These are phyloP conservation scores for Gonioctena quinquepunctata DNA, from an alignment of 1,140 invertebrate species.

Conservation along the genomic window DNA sequence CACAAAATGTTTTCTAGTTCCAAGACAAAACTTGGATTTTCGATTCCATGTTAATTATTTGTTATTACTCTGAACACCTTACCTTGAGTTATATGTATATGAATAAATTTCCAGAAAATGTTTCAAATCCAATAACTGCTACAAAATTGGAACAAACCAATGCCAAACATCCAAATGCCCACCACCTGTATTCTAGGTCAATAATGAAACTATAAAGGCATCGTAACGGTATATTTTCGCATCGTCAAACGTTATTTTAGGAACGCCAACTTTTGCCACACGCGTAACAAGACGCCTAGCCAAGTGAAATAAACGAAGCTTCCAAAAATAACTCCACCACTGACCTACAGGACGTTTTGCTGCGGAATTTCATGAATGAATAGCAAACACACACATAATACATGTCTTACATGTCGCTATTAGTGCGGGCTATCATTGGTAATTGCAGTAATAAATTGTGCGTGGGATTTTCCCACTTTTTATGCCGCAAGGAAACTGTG, in stretches of 20 bases:
- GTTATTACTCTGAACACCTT: too few relatives aligned
- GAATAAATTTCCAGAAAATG: too few relatives aligned
- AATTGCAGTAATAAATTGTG: background rate
- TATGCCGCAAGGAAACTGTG: too few relatives aligned
- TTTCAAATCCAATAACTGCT: too few relatives aligned
- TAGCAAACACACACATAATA: background rate
- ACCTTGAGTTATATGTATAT: too few relatives aligned
- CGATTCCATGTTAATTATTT: too few relatives aligned
- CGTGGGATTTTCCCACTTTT: background rate
- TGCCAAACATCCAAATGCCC: background rate
- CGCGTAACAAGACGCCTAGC: background rate
- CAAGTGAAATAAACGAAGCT: background rate
- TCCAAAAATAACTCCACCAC: background rate
- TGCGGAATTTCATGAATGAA: slow-evolving; percentile 5
- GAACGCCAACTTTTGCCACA: background rate
- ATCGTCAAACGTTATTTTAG: background rate
- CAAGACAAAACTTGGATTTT: too few relatives aligned
- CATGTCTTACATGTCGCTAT: background rate
- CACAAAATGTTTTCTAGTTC: too few relatives aligned
- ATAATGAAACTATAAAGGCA: background rate
- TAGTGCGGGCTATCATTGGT: background rate
- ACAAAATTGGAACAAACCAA: too few relatives aligned
- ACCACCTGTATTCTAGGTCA: background rate
- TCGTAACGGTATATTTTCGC: background rate
- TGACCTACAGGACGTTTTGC: background rate